Evolutionary conservation across 2,888 invertebrate species (phyloP), one percentile per base, ranked within the genome.

Genomic region (Erebia epiphron): DNA sequence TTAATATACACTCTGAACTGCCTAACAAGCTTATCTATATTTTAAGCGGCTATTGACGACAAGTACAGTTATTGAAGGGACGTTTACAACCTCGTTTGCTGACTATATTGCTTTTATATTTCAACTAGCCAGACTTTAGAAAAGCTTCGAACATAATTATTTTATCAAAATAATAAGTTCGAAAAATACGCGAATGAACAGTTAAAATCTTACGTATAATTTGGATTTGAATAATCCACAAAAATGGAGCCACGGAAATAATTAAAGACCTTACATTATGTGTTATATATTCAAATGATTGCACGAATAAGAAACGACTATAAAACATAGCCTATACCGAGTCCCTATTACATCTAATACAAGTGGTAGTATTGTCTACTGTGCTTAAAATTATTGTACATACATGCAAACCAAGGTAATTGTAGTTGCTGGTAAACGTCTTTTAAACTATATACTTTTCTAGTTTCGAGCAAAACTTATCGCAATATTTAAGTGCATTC

Each of bases 1-100:
- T 77, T 81, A 79, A 80, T 76, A 75, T 74, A 79, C 74, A 79
- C 78, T 76, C 76, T 72, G 70, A 60, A 73, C 73, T 66, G 68
- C 56, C 66, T 70, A 74, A 52, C 64, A 60, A 68, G 61, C 68
- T 65, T 66, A 75, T 71, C 73, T 64, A 69, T 67, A 65, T 70
- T 67, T 71, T 75, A 70, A 75, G 71, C 74, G 69, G 54, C 71
- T 57, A 58, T 61, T 60, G 58, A 66, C 21, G 66, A 46, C 41
- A 35, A 69, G 64, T 71, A 58, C 71, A 65, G 66, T 74, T 71
- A 72, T 67, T 70, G 68, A 67, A 52, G 69, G 41, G 57, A 71
- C 68, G 46, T 71, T 16, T 68, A 69, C 67, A 70, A 60, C 70
- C 50, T 68, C 65, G 70, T 67, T 68, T 70, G 68, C 14, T 52